Percentiles rank a stretch among this genome's conserved stretches.
phyloP scores from a whole-genome alignment of 2,888 invertebrate species.

The Erannis defoliaria region DNA sequence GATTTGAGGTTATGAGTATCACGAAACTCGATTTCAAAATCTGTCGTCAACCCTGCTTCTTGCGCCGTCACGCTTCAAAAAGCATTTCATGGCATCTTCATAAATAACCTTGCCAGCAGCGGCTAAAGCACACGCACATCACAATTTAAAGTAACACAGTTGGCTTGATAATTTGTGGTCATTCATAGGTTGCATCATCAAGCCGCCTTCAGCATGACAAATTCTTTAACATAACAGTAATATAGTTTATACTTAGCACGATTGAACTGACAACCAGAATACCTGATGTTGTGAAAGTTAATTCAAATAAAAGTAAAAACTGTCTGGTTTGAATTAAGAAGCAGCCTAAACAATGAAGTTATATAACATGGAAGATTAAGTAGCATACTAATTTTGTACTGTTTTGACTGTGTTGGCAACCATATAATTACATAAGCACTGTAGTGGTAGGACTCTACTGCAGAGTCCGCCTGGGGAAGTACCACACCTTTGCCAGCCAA shows the following conservation, averaged over 20 bases:
- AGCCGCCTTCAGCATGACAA: neutral
- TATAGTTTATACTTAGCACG: neutral
- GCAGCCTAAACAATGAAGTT: slow-evolving; percentile 4
- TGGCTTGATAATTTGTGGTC: neutral
- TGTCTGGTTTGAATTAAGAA: slow-evolving; percentile 6
- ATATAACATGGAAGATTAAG: neutral
- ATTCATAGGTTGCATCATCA: slow-evolving; percentile 14
- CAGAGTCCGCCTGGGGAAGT: too few species aligned
- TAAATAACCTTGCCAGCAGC: neutral
- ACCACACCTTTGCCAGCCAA: too few species aligned
- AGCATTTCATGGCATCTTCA: neutral
- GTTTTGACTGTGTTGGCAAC: neutral
- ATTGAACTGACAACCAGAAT: slow-evolving; percentile 5
- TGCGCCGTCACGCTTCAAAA: neutral
- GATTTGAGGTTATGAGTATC: too few species aligned
- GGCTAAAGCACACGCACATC: neutral
- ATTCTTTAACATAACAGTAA: neutral
- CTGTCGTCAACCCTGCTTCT: too few species aligned
- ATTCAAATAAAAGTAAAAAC: slow-evolving; percentile 2
- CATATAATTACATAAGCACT: too few species aligned
- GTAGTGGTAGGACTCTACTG: too few species aligned
- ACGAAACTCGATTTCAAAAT: too few species aligned
- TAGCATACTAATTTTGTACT: neutral
- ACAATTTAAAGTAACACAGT: neutral
- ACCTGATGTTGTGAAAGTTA: slow-evolving; percentile 16